These are phyloP conservation scores for Corticium candelabrum DNA, from an alignment of 37 sponge, comb jelly and placozoan species.

Conservation along the genomic window DNA sequence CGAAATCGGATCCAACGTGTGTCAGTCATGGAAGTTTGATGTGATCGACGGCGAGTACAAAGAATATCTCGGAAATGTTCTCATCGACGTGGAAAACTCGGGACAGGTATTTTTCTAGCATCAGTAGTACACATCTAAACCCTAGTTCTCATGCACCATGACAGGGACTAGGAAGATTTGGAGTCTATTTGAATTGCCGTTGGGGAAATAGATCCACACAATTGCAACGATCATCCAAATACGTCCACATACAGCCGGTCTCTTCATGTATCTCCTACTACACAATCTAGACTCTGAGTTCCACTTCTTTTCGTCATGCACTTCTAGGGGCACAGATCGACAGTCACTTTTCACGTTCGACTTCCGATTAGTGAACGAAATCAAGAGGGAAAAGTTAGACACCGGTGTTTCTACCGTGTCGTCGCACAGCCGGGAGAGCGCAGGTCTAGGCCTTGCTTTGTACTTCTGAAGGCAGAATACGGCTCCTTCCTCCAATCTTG, in stretches of 20 bases:
- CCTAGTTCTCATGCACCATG: too few relatives aligned
- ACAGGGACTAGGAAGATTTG: not conserved
- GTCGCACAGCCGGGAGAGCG: not conserved
- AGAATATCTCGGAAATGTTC: not conserved
- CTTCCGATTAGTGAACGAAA: not conserved
- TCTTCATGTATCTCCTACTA: too few relatives aligned
- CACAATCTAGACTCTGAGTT: too few relatives aligned
- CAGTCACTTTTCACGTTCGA: not conserved
- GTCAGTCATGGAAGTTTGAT: not conserved
- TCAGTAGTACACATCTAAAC: too few relatives aligned
- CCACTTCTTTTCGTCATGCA: too few relatives aligned
- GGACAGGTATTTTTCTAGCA: not conserved
- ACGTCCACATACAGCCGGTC: too few relatives aligned
- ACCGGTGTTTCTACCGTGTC: not conserved
- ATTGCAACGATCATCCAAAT: not conserved
- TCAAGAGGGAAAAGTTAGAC: not conserved
- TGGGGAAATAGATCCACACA: not conserved
- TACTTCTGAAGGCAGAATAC: not conserved
- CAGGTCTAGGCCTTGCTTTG: not conserved
- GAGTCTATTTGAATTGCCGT: not conserved
- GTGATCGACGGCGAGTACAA: not conserved
- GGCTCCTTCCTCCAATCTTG: not conserved
- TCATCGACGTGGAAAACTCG: not conserved
- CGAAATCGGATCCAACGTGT: not conserved
- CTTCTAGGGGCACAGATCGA: not conserved